phyloP scores from a whole-genome alignment of 2,797 vertebrate genomes.

The Neosalanx taihuensis region DNA sequence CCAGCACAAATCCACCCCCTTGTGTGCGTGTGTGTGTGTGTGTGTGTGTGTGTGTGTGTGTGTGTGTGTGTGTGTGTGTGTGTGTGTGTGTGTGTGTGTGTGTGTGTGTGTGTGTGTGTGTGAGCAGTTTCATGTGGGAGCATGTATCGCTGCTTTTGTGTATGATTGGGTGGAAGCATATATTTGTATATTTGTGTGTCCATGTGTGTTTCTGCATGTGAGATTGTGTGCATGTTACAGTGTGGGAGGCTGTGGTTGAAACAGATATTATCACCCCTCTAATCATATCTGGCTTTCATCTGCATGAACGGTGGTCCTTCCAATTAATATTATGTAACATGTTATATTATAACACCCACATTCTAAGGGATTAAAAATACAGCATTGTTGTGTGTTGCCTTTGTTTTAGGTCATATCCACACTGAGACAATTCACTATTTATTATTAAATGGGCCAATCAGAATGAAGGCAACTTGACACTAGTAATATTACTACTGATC shows the following conservation, averaged over 20 bases:
- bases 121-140: constrained; percentile 8
- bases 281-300: constrained; percentile 52
- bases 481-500: too few species aligned
- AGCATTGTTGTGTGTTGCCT: neutral
- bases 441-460: too few species aligned
- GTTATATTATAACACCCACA: constrained; percentile 30
- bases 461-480: too few species aligned
- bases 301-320: constrained; percentile 43
- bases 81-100: constrained; percentile 26
- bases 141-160: neutral
- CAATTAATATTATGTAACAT: constrained; percentile 32
- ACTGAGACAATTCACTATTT: too few species aligned
- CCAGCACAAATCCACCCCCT: constrained; percentile 46
- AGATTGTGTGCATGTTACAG: constrained; percentile 1
- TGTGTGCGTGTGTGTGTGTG: constrained; percentile 27
- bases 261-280: constrained; percentile 53
- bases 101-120: constrained; percentile 22
- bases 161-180: neutral
- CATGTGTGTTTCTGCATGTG: constrained; percentile 14
- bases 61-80: constrained; percentile 33
- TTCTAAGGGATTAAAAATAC: constrained; percentile 12
- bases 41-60: constrained; percentile 24
- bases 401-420: too few species aligned
- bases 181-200: constrained; percentile 43
- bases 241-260: constrained; percentile 64